Evolutionary conservation across 2,797 vertebrate species (phyloP).

Genomic region (Sebastes umbrosus): DNA sequence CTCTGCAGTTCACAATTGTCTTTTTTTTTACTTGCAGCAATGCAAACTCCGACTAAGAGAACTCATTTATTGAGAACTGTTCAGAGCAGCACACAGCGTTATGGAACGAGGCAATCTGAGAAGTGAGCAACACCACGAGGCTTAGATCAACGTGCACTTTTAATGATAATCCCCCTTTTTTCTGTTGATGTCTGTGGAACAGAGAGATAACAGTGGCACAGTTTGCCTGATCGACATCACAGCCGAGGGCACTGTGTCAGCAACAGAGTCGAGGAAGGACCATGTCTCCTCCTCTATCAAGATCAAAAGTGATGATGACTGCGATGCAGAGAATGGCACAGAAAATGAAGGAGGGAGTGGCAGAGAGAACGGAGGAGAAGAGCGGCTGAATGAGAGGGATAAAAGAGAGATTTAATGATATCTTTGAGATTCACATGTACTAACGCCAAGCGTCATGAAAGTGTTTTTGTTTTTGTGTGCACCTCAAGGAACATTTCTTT

Average conservation of each 20-base stretch:
- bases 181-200: constrained; percentile 40
- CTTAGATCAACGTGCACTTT: constrained; percentile 22
- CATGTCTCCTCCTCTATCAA: constrained; percentile 35
- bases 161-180: constrained; percentile 27
- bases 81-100: background rate
- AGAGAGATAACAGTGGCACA: constrained; percentile 57
- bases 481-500: constrained; percentile 45
- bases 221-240: constrained; percentile 50
- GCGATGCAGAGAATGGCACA: constrained; percentile 22
- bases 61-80: background rate
- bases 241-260: constrained; percentile 60
- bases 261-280: constrained; percentile 29
- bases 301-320: constrained; percentile 47
- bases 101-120: background rate
- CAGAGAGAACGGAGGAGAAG: background rate
- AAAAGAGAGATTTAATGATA: constrained; percentile 44
- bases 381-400: constrained; percentile 19
- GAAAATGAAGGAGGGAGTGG: background rate
- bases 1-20: background rate
- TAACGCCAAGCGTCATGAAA: background rate
- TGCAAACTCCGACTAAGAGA: background rate
- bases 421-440: constrained; percentile 16
- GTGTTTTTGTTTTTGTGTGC: constrained; percentile 39
- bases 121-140: constrained; percentile 4
- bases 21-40: background rate